Evolutionary conservation across 2,888 invertebrate genomes (phyloP).

Genomic region (Cheilosia scutellata): DNA sequence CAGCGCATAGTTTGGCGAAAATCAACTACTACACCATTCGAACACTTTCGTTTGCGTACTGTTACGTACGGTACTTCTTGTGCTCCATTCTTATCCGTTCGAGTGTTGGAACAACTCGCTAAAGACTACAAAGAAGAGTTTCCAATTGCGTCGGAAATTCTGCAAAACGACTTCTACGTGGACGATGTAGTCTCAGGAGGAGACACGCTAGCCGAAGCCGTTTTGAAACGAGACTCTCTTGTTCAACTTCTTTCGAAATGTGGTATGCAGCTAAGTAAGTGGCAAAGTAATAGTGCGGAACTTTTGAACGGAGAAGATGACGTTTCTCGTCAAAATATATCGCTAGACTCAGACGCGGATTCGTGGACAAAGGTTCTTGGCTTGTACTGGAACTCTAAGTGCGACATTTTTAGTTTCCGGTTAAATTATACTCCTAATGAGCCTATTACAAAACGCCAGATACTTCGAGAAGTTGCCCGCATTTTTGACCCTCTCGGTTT

Average conservation of each 20-base stretch:
- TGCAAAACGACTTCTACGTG: too few relatives aligned
- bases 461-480: conserved; percentile 4
- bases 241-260: too few relatives aligned
- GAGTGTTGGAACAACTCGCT: conserved; percentile 2
- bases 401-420: conserved; percentile 6
- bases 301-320: not conserved
- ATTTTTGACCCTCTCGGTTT: conserved; percentile 15
- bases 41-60: not conserved
- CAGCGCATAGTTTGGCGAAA: conserved; percentile 14
- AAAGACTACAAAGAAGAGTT: not conserved
- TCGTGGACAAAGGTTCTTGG: conserved; percentile 35
- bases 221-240: not conserved
- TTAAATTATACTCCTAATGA: not conserved
- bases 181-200: not conserved
- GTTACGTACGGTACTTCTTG: not conserved
- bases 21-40: not conserved
- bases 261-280: too few relatives aligned
- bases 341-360: conserved; percentile 4
- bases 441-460: not conserved
- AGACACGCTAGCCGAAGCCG: not conserved
- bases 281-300: too few relatives aligned
- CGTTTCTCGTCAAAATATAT: not conserved
- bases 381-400: conserved; percentile 9
- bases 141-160: not conserved
- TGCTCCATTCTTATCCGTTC: conserved; percentile 6